Evolutionary conservation across 2,113 vertebrate genomes (phyloP), one percentile per base, ranked within the genome.

Genomic region (Barnardius zonarius): DNA sequence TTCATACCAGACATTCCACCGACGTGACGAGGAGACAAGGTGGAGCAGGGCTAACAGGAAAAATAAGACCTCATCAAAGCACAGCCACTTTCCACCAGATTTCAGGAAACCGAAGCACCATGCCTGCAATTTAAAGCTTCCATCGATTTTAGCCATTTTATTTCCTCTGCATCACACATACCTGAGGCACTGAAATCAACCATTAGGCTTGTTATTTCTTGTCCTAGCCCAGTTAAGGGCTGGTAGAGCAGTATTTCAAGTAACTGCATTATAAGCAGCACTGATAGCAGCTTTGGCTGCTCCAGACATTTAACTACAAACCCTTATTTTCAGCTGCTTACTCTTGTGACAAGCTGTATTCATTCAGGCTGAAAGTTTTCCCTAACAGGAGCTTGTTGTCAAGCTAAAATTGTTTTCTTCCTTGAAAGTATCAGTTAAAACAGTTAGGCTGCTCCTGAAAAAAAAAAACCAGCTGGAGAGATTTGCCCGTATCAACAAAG

Each of bases 1-100:
- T 66, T 94, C 91, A 90, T 96, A 94, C 92, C 95, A 93, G 89
- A 88, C 90, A 92, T 94, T 94, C 86, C 88, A 92, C 27, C 0
- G 1, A 70, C 4, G 0, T 0, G 0, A 92, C 3, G 4, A 83
- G 67, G 51, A 96, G 86, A 92, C 86, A 84, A 86, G 85, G 72
- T 62, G 33, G 78, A 95, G 39, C 35, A 51, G 17, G 55, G 51
- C 49, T 92, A 84, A 31, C 41, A 66, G 80, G 49, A 92, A 85
- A 96, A 94, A 66, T 61, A 94, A 90, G 62, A 84, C 31, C 48
- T 85, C 55, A 75, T 37, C 85, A 59, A 87, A 86, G 48, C 74
- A 79, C 1, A 1, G 64, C 62, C 55, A 80, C 69, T 81, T 91
- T 89, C 73, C 0, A 0, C 37, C 54, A 83, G 37, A 72, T 69